phyloP scores from a whole-genome alignment of 2,888 invertebrate species.

The Cheilosia vernalis region DNA sequence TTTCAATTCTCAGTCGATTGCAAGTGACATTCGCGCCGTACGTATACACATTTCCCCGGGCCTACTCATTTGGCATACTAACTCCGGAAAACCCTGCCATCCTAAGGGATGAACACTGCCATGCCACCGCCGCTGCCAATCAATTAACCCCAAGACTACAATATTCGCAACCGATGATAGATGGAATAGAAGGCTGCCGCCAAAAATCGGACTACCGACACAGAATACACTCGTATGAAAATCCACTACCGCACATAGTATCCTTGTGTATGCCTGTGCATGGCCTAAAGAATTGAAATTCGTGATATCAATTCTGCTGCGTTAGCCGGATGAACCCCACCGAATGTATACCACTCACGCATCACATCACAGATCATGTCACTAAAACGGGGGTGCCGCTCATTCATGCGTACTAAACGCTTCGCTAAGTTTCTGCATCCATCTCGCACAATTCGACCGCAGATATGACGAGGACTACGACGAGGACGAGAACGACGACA shows the following conservation, averaged over 20 bases:
- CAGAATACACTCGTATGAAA: conserved; percentile 3
- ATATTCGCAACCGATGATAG: conserved; percentile 45
- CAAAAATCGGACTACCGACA: conserved; percentile 33
- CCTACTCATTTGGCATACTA: conserved; percentile 3
- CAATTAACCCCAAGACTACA: conserved; percentile 65
- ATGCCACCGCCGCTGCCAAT: conserved; percentile 29
- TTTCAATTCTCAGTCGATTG: conserved; percentile 3
- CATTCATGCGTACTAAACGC: conserved; percentile 77
- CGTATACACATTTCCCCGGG: conserved; percentile 4
- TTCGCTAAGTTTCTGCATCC: conserved; percentile 76
- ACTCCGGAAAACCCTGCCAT: neutral
- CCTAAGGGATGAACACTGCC: neutral
- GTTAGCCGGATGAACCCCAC: conserved; percentile 61
- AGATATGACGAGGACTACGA: conserved; percentile 9
- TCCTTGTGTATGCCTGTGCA: conserved; percentile 29
- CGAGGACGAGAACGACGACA: neutral
- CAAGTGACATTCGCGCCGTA: conserved; percentile 25
- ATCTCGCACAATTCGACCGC: conserved; percentile 43
- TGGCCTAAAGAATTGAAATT: conserved; percentile 66
- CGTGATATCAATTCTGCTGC: conserved; percentile 67
- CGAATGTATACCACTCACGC: conserved; percentile 52
- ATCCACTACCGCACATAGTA: conserved; percentile 7
- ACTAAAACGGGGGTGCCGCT: conserved; percentile 75
- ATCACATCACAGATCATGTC: conserved; percentile 74
- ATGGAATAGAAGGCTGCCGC: conserved; percentile 37